Evolutionary conservation across 1,140 invertebrate species (phyloP), one percentile per base, ranked within the genome.

Genomic region (Cherax quadricarinatus): DNA sequence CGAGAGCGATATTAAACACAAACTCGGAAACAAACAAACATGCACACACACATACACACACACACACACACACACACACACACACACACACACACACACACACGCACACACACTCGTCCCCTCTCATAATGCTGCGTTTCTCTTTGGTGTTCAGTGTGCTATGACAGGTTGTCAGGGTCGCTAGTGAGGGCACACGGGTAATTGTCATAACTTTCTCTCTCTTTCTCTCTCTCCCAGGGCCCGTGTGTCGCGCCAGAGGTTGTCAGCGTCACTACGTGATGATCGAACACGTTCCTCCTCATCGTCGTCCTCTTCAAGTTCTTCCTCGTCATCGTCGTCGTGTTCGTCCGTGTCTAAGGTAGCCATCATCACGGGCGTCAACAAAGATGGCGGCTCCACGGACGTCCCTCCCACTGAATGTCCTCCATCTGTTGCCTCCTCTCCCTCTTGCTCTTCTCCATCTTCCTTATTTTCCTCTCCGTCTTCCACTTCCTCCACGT

Each of bases 391-490:
- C 30, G 57, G 60, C 84, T 41, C 84, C 49, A 16, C 75, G 3
- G 70, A 73, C 2, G 60, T 51, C 10, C 73, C 78, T 16, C 78
- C 7, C 49, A 57, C n/a, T 1, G 90, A 91, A 18, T 4, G 6
- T 30, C 79, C 85, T 4, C 78, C 90, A 10, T 86, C 90, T 30
- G 84, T 70, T 4, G 57, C 84, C 84, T 91, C 90, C 53, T 81
- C 90, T 21, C 85, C 90, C 0, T 86, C 84, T 48, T 91, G 73
- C 75, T 91, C 90, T 73, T 87, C 90, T 5, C 85, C 84, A 14
- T 91, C 90, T 53, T 91, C 89, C 70, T 82, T 91, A 7, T 91
- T 91, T 53, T 91, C 90, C 41, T 91, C 90, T 16, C 90, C 90
- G 1, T 91, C 90, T 10, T 91, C 90, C 85, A 86, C 73, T 62